These are phyloP conservation scores for Heterotilapia buettikoferi DNA, from an alignment of 2,113 vertebrate genomes.

Conservation along the genomic window DNA sequence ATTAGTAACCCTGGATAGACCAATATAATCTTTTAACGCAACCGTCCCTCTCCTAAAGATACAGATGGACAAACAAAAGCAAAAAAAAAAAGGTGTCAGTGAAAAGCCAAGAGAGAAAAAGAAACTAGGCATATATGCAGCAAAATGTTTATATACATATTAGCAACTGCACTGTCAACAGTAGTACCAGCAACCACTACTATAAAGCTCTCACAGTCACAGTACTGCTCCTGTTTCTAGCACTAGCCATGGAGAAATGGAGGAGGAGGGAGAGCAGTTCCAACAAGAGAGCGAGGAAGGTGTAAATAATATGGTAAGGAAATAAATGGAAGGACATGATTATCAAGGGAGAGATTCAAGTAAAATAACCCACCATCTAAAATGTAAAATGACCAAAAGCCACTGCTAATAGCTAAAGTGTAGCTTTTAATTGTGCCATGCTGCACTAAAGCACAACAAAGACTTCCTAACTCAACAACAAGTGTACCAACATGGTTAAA, in stretches of 20 bases:
- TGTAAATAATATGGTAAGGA: background rate
- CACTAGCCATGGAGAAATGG: background rate
- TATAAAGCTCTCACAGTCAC: background rate
- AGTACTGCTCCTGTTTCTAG: background rate
- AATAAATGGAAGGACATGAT: background rate
- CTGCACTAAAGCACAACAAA: background rate
- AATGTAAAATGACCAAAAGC: background rate
- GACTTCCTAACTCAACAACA: background rate
- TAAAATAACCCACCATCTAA: background rate
- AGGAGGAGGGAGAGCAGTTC: background rate
- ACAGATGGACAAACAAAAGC: background rate
- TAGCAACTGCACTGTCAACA: background rate
- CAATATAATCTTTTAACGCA: background rate
- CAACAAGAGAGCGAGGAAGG: background rate
- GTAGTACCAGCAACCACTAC: background rate
- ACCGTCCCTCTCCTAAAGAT: background rate
- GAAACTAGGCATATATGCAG: background rate
- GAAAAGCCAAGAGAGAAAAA: background rate
- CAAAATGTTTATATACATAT: background rate
- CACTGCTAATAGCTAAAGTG: background rate
- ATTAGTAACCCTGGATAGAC: background rate
- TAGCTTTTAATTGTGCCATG: background rate
- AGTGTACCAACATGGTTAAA: background rate
- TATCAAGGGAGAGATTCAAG: background rate
- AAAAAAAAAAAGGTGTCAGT: background rate